phyloP scores from a whole-genome alignment of 2,888 invertebrate species.

The Hesperia comma region DNA sequence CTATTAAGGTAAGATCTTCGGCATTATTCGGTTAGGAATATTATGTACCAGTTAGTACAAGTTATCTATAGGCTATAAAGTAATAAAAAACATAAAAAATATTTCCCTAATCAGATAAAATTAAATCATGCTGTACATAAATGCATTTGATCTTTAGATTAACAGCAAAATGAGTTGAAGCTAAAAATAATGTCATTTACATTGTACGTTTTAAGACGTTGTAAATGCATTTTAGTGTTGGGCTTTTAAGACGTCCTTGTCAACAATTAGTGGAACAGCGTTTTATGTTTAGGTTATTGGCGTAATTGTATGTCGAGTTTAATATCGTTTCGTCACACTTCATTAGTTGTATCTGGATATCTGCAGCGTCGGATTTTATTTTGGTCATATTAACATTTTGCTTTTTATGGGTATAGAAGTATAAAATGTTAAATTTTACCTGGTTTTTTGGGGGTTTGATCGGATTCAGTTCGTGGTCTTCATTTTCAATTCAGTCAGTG shows the following conservation, averaged over 20 bases:
- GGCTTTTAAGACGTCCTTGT: slow-evolving; percentile 31
- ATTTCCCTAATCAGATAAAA: not conserved
- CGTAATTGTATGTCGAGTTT: slow-evolving; percentile 8
- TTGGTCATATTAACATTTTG: not conserved
- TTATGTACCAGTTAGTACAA: no score
- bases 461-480: no score
- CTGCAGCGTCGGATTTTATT: not conserved
- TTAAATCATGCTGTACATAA: slow-evolving; percentile 18
- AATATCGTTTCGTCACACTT: slow-evolving; percentile 9
- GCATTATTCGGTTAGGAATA: no score
- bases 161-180: slow-evolving; percentile 31
- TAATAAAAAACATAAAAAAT: no score
- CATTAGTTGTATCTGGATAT: not conserved
- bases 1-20: no score
- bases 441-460: no score
- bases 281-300: slow-evolving; percentile 23
- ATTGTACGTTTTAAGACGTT: slow-evolving; percentile 23
- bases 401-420: not conserved
- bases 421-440: not conserved
- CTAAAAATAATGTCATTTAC: slow-evolving; percentile 36
- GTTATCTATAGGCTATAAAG: no score
- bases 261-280: slow-evolving; percentile 23
- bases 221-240: slow-evolving; percentile 21
- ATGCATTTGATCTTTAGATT: slow-evolving; percentile 32
- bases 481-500: no score